Evolutionary conservation across 2,888 invertebrate genomes (phyloP), one percentile per base, ranked within the genome.

Genomic region (Zeuzera pyrina): DNA sequence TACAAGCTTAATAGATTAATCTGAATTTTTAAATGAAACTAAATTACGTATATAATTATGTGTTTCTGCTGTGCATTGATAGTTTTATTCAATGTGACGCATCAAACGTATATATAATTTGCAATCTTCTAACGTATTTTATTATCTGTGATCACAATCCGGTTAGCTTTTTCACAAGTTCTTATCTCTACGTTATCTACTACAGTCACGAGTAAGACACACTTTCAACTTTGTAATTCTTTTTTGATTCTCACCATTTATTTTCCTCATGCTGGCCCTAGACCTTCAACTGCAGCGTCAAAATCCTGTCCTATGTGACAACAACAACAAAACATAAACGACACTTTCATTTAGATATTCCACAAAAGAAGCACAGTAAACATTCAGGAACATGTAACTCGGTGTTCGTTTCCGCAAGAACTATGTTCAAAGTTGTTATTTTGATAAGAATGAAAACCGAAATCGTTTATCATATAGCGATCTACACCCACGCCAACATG

Each of bases 241-340:
- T 23, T 22, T 15, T 28, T 15, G 38, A 41, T 52, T 39, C 74
- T 71, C 59, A 83, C 81, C 81, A 57, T 83, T 81, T 71, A 79
- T 79, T 78, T 83, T 83, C 63, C 81, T 74, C 81, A 81, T 81
- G 61, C 57, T 62, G 67, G 66, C 57, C 64, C 70, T 67, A 73
- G 70, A 71, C 71, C 73, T 71, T 73, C 60, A 66, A 25, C 64
- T 55, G 68, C 64, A 59, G 70, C 70, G 67, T 68, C 72, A 70
- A 76, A 79, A 77, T 77, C 79, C 77, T 65, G 69, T 58, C 58
- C 45, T 52, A 47, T 51, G 64, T 59, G 72, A 74, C 61, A 81
- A 79, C 77, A 79, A 74, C n/a, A n/a, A n/a, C n/a, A n/a, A 62
- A 71, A 67, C 68, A 66, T 50, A 51, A 52, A 51, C 59, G 60